Evolutionary conservation across 2,888 invertebrate genomes (phyloP).

Genomic region (Netelia fuscicornis): DNA sequence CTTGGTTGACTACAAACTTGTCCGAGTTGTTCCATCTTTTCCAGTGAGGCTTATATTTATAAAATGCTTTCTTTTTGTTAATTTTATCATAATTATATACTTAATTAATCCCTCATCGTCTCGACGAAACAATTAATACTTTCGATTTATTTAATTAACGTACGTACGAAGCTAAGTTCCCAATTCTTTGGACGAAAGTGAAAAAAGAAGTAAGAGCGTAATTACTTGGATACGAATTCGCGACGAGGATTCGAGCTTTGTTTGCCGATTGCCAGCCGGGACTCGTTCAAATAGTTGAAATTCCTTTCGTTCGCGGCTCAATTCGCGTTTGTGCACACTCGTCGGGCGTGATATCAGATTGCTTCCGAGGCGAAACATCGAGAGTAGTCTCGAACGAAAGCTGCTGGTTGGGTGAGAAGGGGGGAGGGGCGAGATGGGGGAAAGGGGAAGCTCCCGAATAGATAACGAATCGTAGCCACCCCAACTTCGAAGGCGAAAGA

Average conservation of each 20-base stretch:
- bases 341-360: constrained; percentile 59
- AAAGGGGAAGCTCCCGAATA: constrained; percentile 27
- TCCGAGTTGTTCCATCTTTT: no score
- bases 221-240: constrained; percentile 4
- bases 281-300: constrained; percentile 46
- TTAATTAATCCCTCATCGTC: no score
- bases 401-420: background rate
- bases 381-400: constrained; percentile 23
- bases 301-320: constrained; percentile 49
- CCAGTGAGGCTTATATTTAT: no score
- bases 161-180: background rate
- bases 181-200: background rate
- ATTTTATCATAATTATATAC: no score
- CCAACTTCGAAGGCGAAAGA: constrained; percentile 56
- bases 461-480: constrained; percentile 8
- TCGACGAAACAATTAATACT: no score
- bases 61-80: no score
- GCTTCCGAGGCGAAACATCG: constrained; percentile 41
- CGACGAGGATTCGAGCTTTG: background rate
- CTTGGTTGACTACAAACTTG: no score
- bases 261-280: background rate
- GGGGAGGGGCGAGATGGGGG: background rate
- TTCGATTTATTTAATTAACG: no score
- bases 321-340: constrained; percentile 63
- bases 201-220: constrained; percentile 8